Percentiles rank a stretch among this genome's conserved stretches.
Evolutionary conservation across 2,113 vertebrate genomes (phyloP).

Genomic region (Stercorarius parasiticus): DNA sequence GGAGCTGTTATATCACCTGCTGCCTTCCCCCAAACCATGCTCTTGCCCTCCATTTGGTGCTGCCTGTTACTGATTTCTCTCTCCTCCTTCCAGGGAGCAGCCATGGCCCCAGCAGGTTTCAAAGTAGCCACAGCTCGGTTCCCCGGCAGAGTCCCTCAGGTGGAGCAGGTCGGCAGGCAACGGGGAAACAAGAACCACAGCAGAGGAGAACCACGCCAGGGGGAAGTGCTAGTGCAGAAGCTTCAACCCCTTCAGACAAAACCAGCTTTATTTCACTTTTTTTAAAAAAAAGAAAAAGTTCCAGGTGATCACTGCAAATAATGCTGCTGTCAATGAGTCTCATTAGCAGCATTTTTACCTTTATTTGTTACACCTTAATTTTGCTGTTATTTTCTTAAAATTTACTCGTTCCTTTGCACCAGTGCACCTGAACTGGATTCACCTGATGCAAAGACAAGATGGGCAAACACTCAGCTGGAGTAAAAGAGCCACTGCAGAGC

Average conservation of each 20-base stretch:
- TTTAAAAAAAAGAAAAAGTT: no score
- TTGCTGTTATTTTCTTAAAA: background rate
- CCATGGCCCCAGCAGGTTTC: background rate
- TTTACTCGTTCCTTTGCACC: background rate
- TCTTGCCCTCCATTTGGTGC: background rate
- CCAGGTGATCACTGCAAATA: background rate
- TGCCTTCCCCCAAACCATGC: background rate
- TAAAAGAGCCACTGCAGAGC: background rate
- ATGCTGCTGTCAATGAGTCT: background rate
- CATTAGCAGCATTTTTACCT: background rate
- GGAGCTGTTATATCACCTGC: background rate
- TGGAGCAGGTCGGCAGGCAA: fast-evolving
- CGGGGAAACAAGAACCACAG: background rate
- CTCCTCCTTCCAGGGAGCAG: background rate
- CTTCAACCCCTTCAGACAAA: background rate
- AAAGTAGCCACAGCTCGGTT: fast-evolving
- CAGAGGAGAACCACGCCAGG: fast-evolving
- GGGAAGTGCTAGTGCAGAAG: background rate
- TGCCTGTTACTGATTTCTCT: background rate
- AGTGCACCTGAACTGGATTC: background rate
- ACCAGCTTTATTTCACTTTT: background rate
- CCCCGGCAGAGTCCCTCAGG: background rate
- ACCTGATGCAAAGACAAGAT: background rate
- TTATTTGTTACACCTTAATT: background rate
- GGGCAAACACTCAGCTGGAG: background rate